phyloP scores from a whole-genome alignment of 1,140 invertebrate species.

The Maniola jurtina region DNA sequence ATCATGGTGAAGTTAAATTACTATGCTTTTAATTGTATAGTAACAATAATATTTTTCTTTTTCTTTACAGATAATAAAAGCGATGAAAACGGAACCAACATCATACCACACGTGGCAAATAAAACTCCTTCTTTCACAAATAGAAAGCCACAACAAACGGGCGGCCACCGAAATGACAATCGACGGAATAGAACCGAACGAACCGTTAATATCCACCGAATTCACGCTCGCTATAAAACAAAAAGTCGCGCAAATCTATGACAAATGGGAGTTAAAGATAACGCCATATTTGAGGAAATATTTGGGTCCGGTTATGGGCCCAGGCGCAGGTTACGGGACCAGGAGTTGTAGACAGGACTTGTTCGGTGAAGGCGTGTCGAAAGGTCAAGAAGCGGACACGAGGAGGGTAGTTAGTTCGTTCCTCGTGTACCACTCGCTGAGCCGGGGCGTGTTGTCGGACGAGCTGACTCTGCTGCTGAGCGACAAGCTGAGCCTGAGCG shows the following conservation, averaged over 20 bases:
- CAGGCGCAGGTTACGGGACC: no score
- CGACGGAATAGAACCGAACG: conserved; percentile 47
- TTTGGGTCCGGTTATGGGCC: conserved; percentile 37
- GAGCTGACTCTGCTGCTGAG: conserved; percentile 58
- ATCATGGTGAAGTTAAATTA: no score
- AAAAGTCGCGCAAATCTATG: conserved; percentile 75
- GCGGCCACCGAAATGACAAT: conserved; percentile 45
- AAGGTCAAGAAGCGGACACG: conserved; percentile 16
- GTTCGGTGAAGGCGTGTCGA: conserved; percentile 19
- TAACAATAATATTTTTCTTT: conserved; percentile 7
- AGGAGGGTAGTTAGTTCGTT: conserved; percentile 77
- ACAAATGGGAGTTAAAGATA: conserved; percentile 79
- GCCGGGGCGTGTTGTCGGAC: conserved; percentile 62
- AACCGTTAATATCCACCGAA: conserved; percentile 65
- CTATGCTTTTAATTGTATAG: no score
- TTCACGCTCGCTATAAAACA: conserved; percentile 80
- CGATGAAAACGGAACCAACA: conserved; percentile 69
- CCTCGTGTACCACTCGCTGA: conserved; percentile 82
- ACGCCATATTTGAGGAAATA: conserved; percentile 74
- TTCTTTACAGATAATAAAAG: conserved; percentile 73
- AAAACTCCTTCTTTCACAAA: conserved; percentile 80
- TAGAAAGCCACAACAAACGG: conserved; percentile 54
- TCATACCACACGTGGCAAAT: conserved; percentile 83
- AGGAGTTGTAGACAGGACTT: neutral
- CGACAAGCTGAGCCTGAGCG: conserved; percentile 46